Base-by-base conservation (phyloP, 2,797 vertebrate species). In the Eulemur mongoz region DNA sequence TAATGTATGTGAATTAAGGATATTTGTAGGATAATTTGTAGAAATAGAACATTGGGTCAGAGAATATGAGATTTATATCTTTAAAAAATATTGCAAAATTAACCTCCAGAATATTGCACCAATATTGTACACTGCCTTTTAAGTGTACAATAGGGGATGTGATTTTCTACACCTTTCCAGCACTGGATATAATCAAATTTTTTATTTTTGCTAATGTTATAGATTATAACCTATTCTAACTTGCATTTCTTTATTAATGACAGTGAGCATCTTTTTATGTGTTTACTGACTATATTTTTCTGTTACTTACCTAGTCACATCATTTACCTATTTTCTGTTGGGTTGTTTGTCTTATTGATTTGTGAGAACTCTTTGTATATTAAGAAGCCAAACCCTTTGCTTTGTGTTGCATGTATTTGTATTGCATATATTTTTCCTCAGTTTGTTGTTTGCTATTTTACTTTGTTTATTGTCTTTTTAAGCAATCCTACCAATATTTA, bases 331-430 rank as follows among this genome's bases (percentile, higher is more conserved):
- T 65, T 95, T 89, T 92, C 40, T 43, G 17, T 78, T 69, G 48
- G 22, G n/a, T 76, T 57, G 20, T 70, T 95, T 93, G 95, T 83
- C 54, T 83, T 45, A 91, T 8, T 91, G 69, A 80, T 79, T 91
- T 89, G 20, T 89, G 82, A 96, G 30, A 45, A 76, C 43, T 13
- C 92, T 92, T 92, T 93, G 35, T 69, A 63, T 82, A 70, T 87
- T 76, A 25, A 67, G 63, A 73, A 72, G 50, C 54, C n/a, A 80
- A 73, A 67, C 14, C 7, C 10, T 84, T 93, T 79, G n/a, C 65
- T 67, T 43, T 43, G 43, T 9, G 9, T 43, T 43, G 43, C 43
- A 43, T 43, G 43, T 43, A 11, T 75, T 84, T 79, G 23, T 84
- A 65, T 79, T 89, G 40, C n/a, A 50, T 50, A 25, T 84, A 38